phyloP scores from a whole-genome alignment of 1,140 invertebrate genomes.

The Habropoda laboriosa region DNA sequence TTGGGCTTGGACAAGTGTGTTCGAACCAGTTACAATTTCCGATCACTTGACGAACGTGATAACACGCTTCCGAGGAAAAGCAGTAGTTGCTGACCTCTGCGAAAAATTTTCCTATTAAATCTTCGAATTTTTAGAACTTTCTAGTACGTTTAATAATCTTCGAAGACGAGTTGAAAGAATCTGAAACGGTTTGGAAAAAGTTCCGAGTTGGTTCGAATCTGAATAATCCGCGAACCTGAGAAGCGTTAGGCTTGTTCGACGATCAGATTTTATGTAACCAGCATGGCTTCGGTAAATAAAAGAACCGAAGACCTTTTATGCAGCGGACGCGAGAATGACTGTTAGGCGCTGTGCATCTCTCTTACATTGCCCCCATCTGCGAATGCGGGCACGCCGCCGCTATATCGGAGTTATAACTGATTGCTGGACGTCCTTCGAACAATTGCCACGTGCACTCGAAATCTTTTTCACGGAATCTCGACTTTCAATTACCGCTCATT shows the following conservation, averaged over 20 bases:
- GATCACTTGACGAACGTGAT: too few relatives aligned
- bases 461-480: conserved; percentile 30
- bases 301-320: conserved; percentile 41
- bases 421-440: conserved; percentile 73
- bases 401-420: conserved; percentile 75
- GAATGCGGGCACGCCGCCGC: conserved; percentile 72
- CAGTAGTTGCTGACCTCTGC: too few relatives aligned
- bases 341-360: conserved; percentile 42
- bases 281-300: conserved; percentile 33
- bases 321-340: conserved; percentile 36
- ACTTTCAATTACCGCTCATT: conserved; percentile 23
- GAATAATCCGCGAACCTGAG: background rate
- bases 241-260: background rate
- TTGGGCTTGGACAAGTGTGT: too few relatives aligned
- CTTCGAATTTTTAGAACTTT: too few relatives aligned
- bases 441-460: conserved; percentile 49
- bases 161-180: background rate
- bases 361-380: conserved; percentile 54
- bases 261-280: conserved; percentile 33
- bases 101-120: too few relatives aligned
- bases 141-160: background rate
- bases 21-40: too few relatives aligned
- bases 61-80: too few relatives aligned
- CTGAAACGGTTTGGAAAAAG: background rate
- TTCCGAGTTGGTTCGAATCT: background rate